Evolutionary conservation across 1,140 invertebrate species (phyloP).

Genomic region (Antheraea mylitta): DNA sequence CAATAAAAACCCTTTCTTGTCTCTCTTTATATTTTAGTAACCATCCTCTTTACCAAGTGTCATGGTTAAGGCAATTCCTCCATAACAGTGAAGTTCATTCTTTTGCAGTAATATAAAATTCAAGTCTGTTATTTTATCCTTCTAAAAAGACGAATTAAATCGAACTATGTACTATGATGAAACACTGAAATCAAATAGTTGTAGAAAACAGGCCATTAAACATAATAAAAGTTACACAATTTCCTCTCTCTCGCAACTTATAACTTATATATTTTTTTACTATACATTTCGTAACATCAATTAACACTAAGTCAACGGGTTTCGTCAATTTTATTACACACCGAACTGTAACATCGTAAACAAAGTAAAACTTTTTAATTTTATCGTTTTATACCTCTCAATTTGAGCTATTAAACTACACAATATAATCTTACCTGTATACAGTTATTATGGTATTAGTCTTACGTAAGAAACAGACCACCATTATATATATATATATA

Average conservation of each 20-base stretch:
- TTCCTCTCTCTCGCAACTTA: background rate
- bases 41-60: too few species aligned
- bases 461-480: background rate
- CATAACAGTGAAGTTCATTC: too few species aligned
- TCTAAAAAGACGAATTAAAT: background rate
- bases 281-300: conserved; percentile 7
- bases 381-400: conserved; percentile 29
- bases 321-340: conserved; percentile 10
- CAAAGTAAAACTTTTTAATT: conserved; percentile 17
- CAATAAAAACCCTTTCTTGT: too few species aligned
- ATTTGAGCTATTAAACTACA: conserved; percentile 43
- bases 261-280: background rate
- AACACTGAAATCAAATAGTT: too few species aligned
- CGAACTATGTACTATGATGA: background rate
- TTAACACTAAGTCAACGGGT: conserved; percentile 22
- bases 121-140: too few species aligned
- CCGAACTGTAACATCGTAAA: conserved; percentile 28
- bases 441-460: background rate
- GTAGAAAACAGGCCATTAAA: background rate
- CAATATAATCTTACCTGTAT: conserved; percentile 42
- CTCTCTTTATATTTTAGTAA: too few species aligned
- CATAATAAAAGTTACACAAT: background rate
- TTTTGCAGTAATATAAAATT: too few species aligned
- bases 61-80: too few species aligned
- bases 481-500: too few species aligned